These are phyloP conservation scores for Prorops nasuta DNA, from an alignment of 1,140 invertebrate genomes.

Conservation along the genomic window DNA sequence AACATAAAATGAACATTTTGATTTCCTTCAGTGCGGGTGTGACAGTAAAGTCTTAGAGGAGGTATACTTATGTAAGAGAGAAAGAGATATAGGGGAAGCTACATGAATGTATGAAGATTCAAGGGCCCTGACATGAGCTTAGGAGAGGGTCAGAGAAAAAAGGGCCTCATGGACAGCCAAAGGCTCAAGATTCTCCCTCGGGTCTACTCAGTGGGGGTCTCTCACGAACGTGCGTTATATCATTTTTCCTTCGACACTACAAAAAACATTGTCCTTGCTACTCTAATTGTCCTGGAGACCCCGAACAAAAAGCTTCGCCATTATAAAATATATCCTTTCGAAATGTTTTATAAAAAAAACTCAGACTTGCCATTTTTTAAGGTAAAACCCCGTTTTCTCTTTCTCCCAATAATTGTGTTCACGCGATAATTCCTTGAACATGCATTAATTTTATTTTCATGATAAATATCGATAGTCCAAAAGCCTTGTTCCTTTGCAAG, in stretches of 20 bases:
- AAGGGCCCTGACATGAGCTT: not conserved
- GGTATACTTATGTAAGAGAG: not conserved
- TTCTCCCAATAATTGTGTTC: not conserved
- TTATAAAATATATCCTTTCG: not conserved
- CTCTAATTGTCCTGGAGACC: not conserved
- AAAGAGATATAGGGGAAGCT: not conserved
- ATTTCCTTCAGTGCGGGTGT: not conserved
- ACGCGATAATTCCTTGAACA: not conserved
- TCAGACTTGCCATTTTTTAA: too few species aligned
- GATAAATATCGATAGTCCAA: too few species aligned
- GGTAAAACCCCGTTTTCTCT: too few species aligned
- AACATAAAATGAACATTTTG: not conserved
- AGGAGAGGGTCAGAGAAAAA: conserved; percentile 16
- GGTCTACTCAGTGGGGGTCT: conserved; percentile 25
- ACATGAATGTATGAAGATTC: too few species aligned
- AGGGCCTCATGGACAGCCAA: conserved; percentile 22
- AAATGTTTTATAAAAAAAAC: not conserved
- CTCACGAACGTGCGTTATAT: not conserved
- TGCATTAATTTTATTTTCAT: too few species aligned
- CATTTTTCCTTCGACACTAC: not conserved
- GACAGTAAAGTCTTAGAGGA: conserved; percentile 13
- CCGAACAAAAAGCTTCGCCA: too few species aligned
- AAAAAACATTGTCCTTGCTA: not conserved
- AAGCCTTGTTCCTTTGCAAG: too few species aligned
- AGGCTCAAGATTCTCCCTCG: not conserved